Evolutionary conservation across 2,113 vertebrate genomes (phyloP).

Genomic region (Strix uralensis): DNA sequence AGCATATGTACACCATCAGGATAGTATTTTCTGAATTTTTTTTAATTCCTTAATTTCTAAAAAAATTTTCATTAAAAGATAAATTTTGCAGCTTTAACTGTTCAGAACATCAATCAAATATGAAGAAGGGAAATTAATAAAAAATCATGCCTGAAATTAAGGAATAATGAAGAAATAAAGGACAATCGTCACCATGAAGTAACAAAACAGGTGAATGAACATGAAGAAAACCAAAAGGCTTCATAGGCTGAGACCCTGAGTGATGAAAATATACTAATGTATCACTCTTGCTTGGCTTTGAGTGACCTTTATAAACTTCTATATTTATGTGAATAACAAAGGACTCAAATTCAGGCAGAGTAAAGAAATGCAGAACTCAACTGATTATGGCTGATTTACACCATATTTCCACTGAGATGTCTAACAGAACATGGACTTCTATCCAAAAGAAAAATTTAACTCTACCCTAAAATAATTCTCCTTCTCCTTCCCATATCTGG

Average conservation of each 20-base stretch:
- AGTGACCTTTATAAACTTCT: background rate
- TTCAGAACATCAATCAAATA: background rate
- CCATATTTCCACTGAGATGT: background rate
- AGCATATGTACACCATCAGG: background rate
- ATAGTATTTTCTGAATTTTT: background rate
- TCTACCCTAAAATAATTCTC: background rate
- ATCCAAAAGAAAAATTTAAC: background rate
- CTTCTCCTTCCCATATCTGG: background rate
- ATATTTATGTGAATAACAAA: background rate
- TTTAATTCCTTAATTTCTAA: background rate
- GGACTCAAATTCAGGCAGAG: background rate
- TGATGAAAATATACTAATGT: background rate
- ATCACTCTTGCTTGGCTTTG: background rate
- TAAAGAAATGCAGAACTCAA: background rate
- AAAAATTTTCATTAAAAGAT: background rate
- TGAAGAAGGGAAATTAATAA: background rate
- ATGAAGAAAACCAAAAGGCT: background rate
- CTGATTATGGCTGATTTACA: background rate
- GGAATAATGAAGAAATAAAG: background rate
- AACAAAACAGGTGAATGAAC: background rate
- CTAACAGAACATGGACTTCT: background rate
- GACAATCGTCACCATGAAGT: rapidly evolving
- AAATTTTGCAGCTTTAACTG: background rate
- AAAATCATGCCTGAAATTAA: background rate
- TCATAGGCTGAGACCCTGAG: background rate